phyloP scores from a whole-genome alignment of 1,140 invertebrate genomes.

The Heliconius eleuchia region DNA sequence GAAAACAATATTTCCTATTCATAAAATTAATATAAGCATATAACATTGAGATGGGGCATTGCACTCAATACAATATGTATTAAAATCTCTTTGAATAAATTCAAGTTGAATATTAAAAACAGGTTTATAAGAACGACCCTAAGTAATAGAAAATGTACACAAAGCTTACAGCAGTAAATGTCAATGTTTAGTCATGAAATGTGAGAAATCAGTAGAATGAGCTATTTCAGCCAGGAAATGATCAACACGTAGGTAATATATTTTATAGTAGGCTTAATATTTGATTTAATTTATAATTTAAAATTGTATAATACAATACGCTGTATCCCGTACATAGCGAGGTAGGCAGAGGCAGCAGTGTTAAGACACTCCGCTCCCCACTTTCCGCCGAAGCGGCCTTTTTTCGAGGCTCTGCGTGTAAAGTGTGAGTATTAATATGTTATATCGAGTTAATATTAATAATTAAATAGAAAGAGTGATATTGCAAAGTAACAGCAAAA shows the following conservation, averaged over 20 bases:
- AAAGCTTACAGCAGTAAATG: slow-evolving; percentile 6
- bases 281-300: not conserved
- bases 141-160: slow-evolving; percentile 3
- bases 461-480: too few species aligned
- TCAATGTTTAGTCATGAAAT: slow-evolving; percentile 9
- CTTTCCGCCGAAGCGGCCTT: too few species aligned
- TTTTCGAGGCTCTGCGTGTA: too few species aligned
- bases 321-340: too few species aligned
- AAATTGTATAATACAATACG: not conserved
- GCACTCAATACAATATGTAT: slow-evolving; percentile 11
- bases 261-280: not conserved
- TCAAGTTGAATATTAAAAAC: slow-evolving; percentile 9
- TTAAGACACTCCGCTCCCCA: too few species aligned
- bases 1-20: not conserved
- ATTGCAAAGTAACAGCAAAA: too few species aligned
- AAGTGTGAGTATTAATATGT: too few species aligned
- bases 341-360: too few species aligned
- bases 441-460: too few species aligned
- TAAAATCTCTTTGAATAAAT: slow-evolving; percentile 10
- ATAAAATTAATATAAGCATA: slow-evolving; percentile 1
- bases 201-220: not conserved
- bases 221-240: slow-evolving; percentile 9
- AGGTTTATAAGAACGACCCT: slow-evolving; percentile 5
- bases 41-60: slow-evolving; percentile 6
- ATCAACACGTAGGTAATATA: not conserved